Base-by-base conservation (phyloP, 2,113 vertebrate species). In the Mus spicilegus region DNA sequence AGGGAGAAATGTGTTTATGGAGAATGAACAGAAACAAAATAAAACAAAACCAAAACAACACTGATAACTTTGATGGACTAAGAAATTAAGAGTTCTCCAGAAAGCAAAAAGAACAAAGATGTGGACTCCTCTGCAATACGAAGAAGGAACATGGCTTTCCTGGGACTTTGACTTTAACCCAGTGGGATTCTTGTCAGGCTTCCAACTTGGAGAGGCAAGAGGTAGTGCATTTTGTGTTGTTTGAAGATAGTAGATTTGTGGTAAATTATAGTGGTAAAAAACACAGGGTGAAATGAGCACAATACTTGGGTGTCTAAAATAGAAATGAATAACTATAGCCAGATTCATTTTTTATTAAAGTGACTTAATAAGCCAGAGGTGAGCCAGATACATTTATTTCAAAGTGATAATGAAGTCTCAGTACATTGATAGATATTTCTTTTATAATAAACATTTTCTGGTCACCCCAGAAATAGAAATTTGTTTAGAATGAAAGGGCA, bases 341-440 rank as follows among this genome's bases (percentile, higher is more conserved):
- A 72, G 17, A 14, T 87, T 95, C 92, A 51, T 84, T 81, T 81
- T 82, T 93, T 80, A 58, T 96, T 78, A 46, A 78, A 84, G 46
- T 67, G 67, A 96, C 10, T 75, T 94, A 58, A 67, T 77, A 85
- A 89, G 28, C 51, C 61, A 70, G 30, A 82, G 26, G 16, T 51
- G 28, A 92, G 78, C 19, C 75, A 49, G 73, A 1, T 65, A 17
- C 56, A 46, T 78, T 93, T 33, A 76, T 51, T 87, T 96, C 65
- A 75, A 86, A 89, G 28, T 54, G 24, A 61, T 90, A 30, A 80
- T 94, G 24, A 33, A 73, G 4, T 67, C 77, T 94, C 42, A 80
- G 39, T 67, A 58, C 28, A 72, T 7, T 63, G 39, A 65, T 84
- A 89, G 91, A 58, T 56, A 11, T 61, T 69, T 72, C 30, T 93